Evolutionary conservation across 1,140 invertebrate species (phyloP), one percentile per base, ranked within the genome.

Genomic region (Heliconius congener): DNA sequence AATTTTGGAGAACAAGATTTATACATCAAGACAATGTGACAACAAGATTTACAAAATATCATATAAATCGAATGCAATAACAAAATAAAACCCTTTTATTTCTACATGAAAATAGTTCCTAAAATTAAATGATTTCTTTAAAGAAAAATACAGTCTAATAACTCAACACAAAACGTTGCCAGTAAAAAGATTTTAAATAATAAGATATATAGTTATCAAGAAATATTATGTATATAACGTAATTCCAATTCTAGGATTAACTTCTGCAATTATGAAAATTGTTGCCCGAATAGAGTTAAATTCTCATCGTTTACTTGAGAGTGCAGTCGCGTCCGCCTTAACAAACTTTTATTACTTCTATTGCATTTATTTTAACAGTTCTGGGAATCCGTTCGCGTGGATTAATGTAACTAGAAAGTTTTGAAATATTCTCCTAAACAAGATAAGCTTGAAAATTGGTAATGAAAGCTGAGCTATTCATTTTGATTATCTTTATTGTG

Each of bases 221-320:
- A 72, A 79, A 74, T 55, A 37, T 30, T 37, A 34, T 27, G 72
- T 70, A 82, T 77, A 79, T 75, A 82, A 46, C 77, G 77, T 76
- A 81, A 81, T 81, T 76, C 70, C 77, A 81, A 78, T 78, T 78
- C 72, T 74, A 73, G 80, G 78, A 78, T 74, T 78, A 81, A 83
- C 77, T 83, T 79, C 76, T 73, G 73, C 73, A 80, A 73, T 80
- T 83, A 79, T 83, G 78, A 80, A 81, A 83, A 83, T 83, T 80
- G 82, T 81, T 80, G 80, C 75, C 76, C 79, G 80, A 81, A 83
- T 83, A 78, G 77, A 81, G 78, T 83, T 82, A 81, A 81, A 81
- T 52, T 81, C 76, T 76, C 80, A 81, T 81, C 80, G 80, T 81
- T 81, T 78, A 78, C 80, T 81, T 78, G 74, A 42, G 71, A 81